Evolutionary conservation across 2,888 invertebrate species (phyloP), one percentile per base, ranked within the genome.

Genomic region (Hypena proboscidalis): DNA sequence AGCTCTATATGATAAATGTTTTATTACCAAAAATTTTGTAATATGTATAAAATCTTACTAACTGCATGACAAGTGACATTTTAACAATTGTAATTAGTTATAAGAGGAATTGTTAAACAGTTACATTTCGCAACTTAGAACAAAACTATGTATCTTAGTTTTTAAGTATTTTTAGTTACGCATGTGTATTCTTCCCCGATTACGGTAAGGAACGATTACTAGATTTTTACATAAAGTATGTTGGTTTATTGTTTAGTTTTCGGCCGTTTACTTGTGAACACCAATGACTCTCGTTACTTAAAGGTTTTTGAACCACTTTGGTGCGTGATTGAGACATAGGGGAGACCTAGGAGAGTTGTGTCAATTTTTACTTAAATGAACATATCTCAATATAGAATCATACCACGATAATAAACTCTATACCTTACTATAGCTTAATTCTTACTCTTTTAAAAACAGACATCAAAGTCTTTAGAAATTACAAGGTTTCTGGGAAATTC

Each of bases 1-100:
- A 58, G 59, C 19, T 53, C 9, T 53, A 13, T 43, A 58, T 38
- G 13, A 67, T 69, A 62, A 58, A 74, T 66, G 60, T 70, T 74
- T 74, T 71, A 76, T 73, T 79, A 82, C 80, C 82, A 80, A 80
- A 81, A 77, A 75, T 50, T 56, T 72, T 58, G 40, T 62, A 65
- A 62, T 64, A 59, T 70, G 61, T 74, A 67, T 67, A 65, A 73
- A 65, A 65, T 66, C 68, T 56, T 80, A 85, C 84, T 88, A 87
- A 87, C 83, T 58, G 84, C 87, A 87, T 88, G 88, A 86, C 83
- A 84, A 79, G 59, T 74, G 72, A 79, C 70, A 67, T 77, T 66
- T 78, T 70, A 69, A 73, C 63, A 54, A 65, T 71, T 70, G 49
- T 68, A 63, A 60, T 68, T 72, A 77, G 61, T 58, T 67, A 31